These are phyloP conservation scores for Pelosia muscerda DNA, from an alignment of 2,888 invertebrate genomes.

Conservation along the genomic window DNA sequence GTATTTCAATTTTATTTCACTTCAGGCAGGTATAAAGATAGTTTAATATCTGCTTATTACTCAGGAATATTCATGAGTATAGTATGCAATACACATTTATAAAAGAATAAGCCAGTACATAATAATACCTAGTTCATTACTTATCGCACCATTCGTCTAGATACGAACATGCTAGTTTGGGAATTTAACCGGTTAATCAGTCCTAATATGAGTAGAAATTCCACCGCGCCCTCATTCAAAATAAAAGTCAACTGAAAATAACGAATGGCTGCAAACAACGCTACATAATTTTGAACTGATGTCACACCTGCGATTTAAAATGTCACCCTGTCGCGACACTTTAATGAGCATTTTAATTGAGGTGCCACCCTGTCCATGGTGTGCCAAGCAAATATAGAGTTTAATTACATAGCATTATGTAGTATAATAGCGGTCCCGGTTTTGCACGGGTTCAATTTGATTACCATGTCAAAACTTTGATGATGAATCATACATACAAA, in stretches of 20 bases:
- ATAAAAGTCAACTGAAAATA: neutral
- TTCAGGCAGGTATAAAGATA: too few relatives aligned
- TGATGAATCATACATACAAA: neutral
- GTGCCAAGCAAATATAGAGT: slow-evolving; percentile 49
- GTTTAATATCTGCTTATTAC: too few relatives aligned
- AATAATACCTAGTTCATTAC: too few relatives aligned
- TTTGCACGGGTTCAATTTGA: neutral
- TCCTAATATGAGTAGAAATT: neutral
- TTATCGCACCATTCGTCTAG: neutral
- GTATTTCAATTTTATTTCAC: too few relatives aligned
- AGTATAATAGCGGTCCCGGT: neutral
- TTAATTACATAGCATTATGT: slow-evolving; percentile 37
- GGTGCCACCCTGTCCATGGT: slow-evolving; percentile 57
- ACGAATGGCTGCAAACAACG: slow-evolving; percentile 45
- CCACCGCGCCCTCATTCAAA: neutral
- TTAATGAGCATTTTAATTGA: slow-evolving; percentile 72
- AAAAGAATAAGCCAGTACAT: too few relatives aligned
- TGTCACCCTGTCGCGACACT: slow-evolving; percentile 54
- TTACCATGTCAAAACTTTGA: slow-evolving; percentile 1
- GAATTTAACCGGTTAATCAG: neutral
- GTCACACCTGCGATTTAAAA: slow-evolving; percentile 62
- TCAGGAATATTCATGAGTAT: too few relatives aligned
- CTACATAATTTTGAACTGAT: slow-evolving; percentile 56
- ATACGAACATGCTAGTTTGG: neutral
- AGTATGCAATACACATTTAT: too few relatives aligned